Conservation (phyloP, 35 echinoderm and acorn worm genomes). For the Stichopus chloronotus region DNA sequence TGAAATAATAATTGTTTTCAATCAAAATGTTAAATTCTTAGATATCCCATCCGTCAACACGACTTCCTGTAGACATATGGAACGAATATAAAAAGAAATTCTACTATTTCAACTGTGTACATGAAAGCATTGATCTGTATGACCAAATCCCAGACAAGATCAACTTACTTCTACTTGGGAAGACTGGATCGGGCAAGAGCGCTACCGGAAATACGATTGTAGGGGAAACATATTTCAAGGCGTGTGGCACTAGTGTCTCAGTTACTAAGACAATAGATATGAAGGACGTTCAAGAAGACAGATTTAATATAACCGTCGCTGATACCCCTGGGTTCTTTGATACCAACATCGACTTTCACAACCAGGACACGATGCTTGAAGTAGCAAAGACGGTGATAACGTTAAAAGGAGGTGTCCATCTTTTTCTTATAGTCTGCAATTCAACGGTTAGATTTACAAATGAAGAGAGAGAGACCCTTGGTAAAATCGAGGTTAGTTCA, state of each 20-base stretch:
- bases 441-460: background rate
- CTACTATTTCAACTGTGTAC: background rate
- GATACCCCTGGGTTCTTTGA: slow-evolving; percentile 45
- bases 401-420: background rate
- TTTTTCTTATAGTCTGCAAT: background rate
- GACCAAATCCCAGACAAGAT: background rate
- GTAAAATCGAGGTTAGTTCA: background rate
- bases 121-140: background rate
- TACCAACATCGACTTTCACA: background rate
- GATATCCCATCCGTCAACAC: too few relatives aligned
- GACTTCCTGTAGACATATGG: background rate
- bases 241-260: background rate
- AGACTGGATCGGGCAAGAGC: slow-evolving; percentile 35
- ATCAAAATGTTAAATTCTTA: too few relatives aligned
- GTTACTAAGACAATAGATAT: background rate
- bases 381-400: background rate
- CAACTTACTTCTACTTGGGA: slow-evolving; percentile 13
- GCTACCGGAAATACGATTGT: slow-evolving; percentile 15
- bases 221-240: background rate
- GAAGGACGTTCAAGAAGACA: background rate
- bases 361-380: background rate
- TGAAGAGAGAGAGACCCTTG: background rate
- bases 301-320: background rate
- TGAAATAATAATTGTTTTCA: too few relatives aligned
- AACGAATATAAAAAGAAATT: background rate